phyloP scores from a whole-genome alignment of 1,140 invertebrate genomes.

The Caenorhabditis brenneri region DNA sequence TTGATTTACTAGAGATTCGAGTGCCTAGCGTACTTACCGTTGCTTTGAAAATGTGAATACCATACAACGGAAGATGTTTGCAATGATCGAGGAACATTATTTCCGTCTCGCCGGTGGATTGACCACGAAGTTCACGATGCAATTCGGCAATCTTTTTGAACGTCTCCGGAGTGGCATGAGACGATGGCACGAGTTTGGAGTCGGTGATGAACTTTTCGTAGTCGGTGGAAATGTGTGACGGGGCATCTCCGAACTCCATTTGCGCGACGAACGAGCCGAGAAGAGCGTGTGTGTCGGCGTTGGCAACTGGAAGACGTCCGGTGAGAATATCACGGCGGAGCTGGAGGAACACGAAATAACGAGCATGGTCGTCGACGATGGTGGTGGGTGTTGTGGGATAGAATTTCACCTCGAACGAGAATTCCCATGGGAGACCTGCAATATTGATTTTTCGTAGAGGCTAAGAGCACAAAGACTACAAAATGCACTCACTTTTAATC shows the following conservation, averaged over 20 bases:
- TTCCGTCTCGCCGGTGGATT: constrained; percentile 88
- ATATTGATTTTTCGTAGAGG: constrained; percentile 53
- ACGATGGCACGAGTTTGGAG: constrained; percentile 31
- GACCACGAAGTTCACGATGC: constrained; percentile 83
- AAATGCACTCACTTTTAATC: constrained; percentile 61
- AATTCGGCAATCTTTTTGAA: constrained; percentile 85
- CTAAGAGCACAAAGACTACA: not conserved
- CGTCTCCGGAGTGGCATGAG: constrained; percentile 77
- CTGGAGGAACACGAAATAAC: constrained; percentile 92
- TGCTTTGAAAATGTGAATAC: constrained; percentile 81
- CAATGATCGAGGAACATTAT: constrained; percentile 90
- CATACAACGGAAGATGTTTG: constrained; percentile 88
- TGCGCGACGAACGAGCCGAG: constrained; percentile 95
- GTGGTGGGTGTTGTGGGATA: constrained; percentile 97
- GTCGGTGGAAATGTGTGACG: constrained; percentile 78
- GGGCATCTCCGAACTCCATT: constrained; percentile 92
- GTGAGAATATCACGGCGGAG: constrained; percentile 89
- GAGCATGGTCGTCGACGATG: constrained; percentile 93
- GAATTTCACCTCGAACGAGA: constrained; percentile 96
- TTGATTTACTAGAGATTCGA: constrained; percentile 82
- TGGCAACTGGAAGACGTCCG: constrained; percentile 82
- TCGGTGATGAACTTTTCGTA: constrained; percentile 81
- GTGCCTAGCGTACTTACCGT: constrained; percentile 74
- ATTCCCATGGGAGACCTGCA: constrained; percentile 87
- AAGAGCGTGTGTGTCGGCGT: constrained; percentile 92